Conservation (phyloP, 2,888 invertebrate genomes). For the Vanessa cardui region DNA sequence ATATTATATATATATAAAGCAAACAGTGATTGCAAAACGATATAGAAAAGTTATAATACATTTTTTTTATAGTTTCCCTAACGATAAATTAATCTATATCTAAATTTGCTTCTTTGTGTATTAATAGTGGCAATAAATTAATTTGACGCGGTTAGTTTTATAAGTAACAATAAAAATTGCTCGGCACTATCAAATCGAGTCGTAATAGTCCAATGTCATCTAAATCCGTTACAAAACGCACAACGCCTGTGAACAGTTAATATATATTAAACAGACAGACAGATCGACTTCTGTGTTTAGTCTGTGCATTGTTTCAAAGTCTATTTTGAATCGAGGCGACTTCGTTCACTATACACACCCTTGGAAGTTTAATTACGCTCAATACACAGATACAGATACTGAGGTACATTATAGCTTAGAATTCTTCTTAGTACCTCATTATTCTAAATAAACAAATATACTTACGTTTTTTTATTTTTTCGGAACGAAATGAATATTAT, state of each 20-base stretch:
- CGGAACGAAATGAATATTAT: too few relatives aligned
- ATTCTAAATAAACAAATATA: background rate
- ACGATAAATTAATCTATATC: too few relatives aligned
- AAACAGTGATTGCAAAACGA: too few relatives aligned
- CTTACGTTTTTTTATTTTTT: too few relatives aligned
- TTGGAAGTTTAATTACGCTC: slow-evolving; percentile 6
- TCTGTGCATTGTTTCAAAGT: slow-evolving; percentile 62
- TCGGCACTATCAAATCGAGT: slow-evolving; percentile 11
- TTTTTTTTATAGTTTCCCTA: too few relatives aligned
- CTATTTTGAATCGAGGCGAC: slow-evolving; percentile 52
- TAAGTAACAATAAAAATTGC: slow-evolving; percentile 14
- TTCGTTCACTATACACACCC: slow-evolving; percentile 17
- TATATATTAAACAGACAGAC: slow-evolving; percentile 53
- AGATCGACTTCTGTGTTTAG: slow-evolving; percentile 64
- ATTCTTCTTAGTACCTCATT: background rate
- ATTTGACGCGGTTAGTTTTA: background rate
- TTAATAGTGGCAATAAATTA: background rate
- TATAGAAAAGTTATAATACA: too few relatives aligned
- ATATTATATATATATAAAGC: too few relatives aligned
- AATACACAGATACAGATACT: background rate
- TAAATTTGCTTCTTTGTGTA: background rate
- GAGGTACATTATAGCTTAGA: background rate
- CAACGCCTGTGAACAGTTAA: slow-evolving; percentile 43
- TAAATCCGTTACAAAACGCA: slow-evolving; percentile 36
- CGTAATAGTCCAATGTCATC: slow-evolving; percentile 41